Evolutionary conservation across 2,888 invertebrate species (phyloP), one percentile per base, ranked within the genome.

Genomic region (Nomada hirtipes): DNA sequence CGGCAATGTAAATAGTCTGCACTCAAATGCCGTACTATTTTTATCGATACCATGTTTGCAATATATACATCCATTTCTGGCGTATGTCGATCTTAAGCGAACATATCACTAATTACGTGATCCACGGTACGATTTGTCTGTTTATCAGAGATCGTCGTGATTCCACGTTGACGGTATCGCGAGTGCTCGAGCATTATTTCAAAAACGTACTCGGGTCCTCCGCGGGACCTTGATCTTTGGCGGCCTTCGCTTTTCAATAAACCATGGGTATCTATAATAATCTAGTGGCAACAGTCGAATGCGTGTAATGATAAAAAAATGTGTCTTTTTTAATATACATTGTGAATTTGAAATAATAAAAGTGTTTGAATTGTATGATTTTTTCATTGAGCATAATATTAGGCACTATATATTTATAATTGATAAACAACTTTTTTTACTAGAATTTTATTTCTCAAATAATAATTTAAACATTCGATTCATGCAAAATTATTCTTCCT

Each of bases 21-120:
- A 89, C 89, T 91, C 88, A 90, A 92, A 93, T 93, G 90, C 91
- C 92, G 89, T 88, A 91, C 85, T 93, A 93, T 93, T 93, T 93
- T 90, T 91, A 91, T 90, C 92, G 88, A 91, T 91, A 87, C 83
- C 75, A 82, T 86, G 82, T 89, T 89, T 88, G 85, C 83, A 76
- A 86, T 86, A 84, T 47, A 47, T 81, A 82, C 78, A 86, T 87
- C 78, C 79, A 87, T 88, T 82, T 82, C 68, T 68, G 82, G 65
- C 53, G 65, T 82, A 70, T 23, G 47, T 69, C 23, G 20, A 65
- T 68, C 20, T 69, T 65, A 26, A 4, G 26, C 2, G 23, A 10
- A 50, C n/a, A 59, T 36, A 68, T 52, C 36, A 57, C 47, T 59
- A 70, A 68, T 59, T 72, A 52, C 47, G 47, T 18, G 57, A 52